These are phyloP conservation scores for Junonia oenone DNA, from an alignment of 2,888 invertebrate genomes.

Conservation along the genomic window DNA sequence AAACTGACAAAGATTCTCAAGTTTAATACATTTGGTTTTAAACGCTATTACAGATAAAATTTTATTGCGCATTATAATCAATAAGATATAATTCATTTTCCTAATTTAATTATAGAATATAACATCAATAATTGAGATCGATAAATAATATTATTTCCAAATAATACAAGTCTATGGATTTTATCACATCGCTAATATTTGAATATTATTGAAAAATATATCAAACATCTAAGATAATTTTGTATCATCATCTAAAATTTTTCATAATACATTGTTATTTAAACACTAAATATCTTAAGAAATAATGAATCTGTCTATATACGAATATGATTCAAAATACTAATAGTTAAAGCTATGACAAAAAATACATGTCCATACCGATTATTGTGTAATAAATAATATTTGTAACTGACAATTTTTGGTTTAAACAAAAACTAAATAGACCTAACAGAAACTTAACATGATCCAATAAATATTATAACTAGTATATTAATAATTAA, in stretches of 20 bases:
- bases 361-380: not conserved
- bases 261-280: slow-evolving; percentile 17
- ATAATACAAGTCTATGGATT: slow-evolving; percentile 30
- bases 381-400: slow-evolving; percentile 1
- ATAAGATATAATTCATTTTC: slow-evolving; percentile 6
- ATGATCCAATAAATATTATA: slow-evolving; percentile 36
- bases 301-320: slow-evolving; percentile 10
- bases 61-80: slow-evolving; percentile 31
- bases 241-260: slow-evolving; percentile 15
- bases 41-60: slow-evolving; percentile 35
- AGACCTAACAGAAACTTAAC: slow-evolving; percentile 39
- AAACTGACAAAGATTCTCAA: slow-evolving; percentile 32
- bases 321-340: slow-evolving; percentile 35
- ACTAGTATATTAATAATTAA: slow-evolving; percentile 29
- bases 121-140: slow-evolving; percentile 47
- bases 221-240: slow-evolving; percentile 36
- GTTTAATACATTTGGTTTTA: slow-evolving; percentile 38
- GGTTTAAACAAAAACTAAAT: slow-evolving; percentile 23
- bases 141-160: slow-evolving; percentile 32
- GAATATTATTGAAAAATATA: slow-evolving; percentile 45
- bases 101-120: slow-evolving; percentile 36
- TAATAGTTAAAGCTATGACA: slow-evolving; percentile 21
- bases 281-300: slow-evolving; percentile 13
- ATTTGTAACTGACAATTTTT: slow-evolving; percentile 3
- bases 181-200: slow-evolving; percentile 41